These are phyloP conservation scores for Podiceps cristatus DNA, from an alignment of 2,113 vertebrate genomes.

Conservation along the genomic window DNA sequence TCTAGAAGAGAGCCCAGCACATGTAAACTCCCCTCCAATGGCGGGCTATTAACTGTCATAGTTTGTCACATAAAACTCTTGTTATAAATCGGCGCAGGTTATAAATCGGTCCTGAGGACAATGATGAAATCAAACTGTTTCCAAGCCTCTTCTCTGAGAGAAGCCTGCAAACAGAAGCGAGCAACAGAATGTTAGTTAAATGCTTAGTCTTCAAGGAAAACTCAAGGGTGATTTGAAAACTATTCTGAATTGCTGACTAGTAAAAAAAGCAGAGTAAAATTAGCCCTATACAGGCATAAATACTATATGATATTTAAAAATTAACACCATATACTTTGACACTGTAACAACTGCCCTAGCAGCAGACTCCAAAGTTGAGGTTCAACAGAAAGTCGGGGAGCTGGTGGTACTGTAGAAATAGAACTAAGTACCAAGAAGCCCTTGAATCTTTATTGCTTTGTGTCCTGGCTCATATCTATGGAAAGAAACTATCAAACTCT, in stretches of 20 bases:
- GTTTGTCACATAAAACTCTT: neutral
- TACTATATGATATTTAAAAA: neutral
- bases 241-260: neutral
- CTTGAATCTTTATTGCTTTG: neutral
- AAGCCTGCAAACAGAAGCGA: neutral
- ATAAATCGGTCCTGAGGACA: neutral
- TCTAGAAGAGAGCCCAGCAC: neutral
- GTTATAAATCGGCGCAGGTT: neutral
- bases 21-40: neutral
- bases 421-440: neutral
- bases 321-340: neutral
- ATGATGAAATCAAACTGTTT: neutral
- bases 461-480: fast-evolving
- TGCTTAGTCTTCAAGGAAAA: neutral
- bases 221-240: neutral
- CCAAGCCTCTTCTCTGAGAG: neutral
- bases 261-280: neutral
- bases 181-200: neutral
- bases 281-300: neutral
- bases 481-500: neutral
- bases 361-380: too few relatives aligned
- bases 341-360: neutral
- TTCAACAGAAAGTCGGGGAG: neutral
- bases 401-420: neutral
- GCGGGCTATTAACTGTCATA: neutral